Evolutionary conservation across 1,140 invertebrate species (phyloP).

Genomic region (Drosophila subpulchrella): DNA sequence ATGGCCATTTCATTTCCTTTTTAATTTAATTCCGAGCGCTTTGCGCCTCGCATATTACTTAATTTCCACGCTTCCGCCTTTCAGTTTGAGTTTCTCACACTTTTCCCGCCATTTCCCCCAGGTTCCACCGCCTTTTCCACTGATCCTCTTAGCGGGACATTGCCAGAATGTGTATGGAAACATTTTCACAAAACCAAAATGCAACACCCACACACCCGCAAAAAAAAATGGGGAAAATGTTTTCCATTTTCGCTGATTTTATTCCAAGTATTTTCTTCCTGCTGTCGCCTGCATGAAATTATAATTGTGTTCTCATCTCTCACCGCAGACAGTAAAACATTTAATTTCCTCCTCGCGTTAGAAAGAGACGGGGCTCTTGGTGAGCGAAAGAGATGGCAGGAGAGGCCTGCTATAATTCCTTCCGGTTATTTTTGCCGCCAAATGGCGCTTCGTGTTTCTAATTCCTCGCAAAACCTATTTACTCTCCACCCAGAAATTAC

Average conservation of each 20-base stretch:
- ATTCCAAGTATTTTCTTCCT: constrained; percentile 55
- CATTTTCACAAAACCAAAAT: constrained; percentile 59
- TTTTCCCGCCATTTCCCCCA: constrained; percentile 11
- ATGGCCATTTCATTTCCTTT: constrained; percentile 67
- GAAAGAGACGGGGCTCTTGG: neutral
- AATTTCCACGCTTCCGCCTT: constrained; percentile 52
- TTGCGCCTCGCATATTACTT: constrained; percentile 44
- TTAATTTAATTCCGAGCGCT: constrained; percentile 71
- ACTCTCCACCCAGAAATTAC: constrained; percentile 9
- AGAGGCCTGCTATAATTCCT: constrained; percentile 69
- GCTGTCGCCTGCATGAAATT: constrained; percentile 58
- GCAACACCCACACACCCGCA: constrained; percentile 48
- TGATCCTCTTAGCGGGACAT: constrained; percentile 70
- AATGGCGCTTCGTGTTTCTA: constrained; percentile 69
- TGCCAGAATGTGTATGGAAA: constrained; percentile 17
- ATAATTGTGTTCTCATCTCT: constrained; percentile 65
- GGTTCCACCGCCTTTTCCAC: constrained; percentile 15
- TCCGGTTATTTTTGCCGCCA: constrained; percentile 73
- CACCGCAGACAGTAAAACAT: constrained; percentile 79
- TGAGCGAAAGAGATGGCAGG: neutral
- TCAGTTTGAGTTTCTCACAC: constrained; percentile 48
- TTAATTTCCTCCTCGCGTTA: constrained; percentile 64
- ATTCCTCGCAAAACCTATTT: constrained; percentile 74
- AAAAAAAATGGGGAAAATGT: constrained; percentile 43
- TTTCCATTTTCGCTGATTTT: constrained; percentile 64